Base-by-base conservation (phyloP, 2,888 invertebrate species). In the Polia nebulosa region DNA sequence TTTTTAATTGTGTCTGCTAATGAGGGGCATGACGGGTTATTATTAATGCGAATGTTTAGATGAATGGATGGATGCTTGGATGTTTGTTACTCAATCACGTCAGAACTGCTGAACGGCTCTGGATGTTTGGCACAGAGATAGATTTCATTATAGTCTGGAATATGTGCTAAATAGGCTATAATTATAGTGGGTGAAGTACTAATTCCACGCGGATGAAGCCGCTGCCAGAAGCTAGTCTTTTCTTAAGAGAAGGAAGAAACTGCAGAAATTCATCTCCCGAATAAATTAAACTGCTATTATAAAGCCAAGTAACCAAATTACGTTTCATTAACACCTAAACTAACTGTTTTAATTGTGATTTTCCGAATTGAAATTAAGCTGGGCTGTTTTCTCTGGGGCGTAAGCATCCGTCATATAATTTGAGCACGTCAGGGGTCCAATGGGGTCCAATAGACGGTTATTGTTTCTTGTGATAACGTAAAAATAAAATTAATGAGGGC, bases 381-480 rank as follows among this genome's bases (percentile, higher is more conserved):
- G 27, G 55, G 45, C 44, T 55, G 52, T 71, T 71, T 61, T 69
- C 80, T 67, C 67, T 29, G 68, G 66, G 69, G 51, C 63, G 78
- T 62, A 17, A 67, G 49, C 71, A 59, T 76, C 63, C 61, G 68
- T 79, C 75, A 78, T 85, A 83, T 81, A 72, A 80, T 72, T 80
- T 76, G 45, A 65, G 49, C 80, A 67, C 65, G 82, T 77, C 76
- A 68, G 72, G 68, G 73, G 61, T 66, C 76, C 78, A 81, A 84
- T 81, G 72, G 65, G 73, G 61, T 62, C 72, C 76, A 78, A 85
- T 81, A 70, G 80, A 53, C 44, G 70, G 77, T 80, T 78, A 82
- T 80, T 83, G 83, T 85, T 83, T 76, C 76, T 74, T 72, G 65
- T 78, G 85, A 85, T 85, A 82, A 85, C 76, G 85, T 82, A 84